These are phyloP conservation scores for Metopia argyrocephala DNA, from an alignment of 2,888 invertebrate genomes.

Conservation along the genomic window DNA sequence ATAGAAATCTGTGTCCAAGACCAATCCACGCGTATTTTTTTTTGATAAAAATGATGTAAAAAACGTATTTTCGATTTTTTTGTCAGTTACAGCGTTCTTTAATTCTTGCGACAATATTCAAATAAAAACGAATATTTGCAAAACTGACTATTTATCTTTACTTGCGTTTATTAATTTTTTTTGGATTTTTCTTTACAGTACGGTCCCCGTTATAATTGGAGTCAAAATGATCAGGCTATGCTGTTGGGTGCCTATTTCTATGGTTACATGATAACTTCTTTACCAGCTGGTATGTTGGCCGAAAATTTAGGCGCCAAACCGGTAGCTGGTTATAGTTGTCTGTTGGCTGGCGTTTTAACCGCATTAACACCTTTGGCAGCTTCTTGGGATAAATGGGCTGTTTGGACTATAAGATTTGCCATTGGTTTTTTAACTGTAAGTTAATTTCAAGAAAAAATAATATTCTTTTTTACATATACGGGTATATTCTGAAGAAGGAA, in stretches of 20 bases:
- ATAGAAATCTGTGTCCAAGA: too few relatives aligned
- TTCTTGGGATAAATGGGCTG: conserved; percentile 80
- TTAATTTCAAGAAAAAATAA: conserved; percentile 47
- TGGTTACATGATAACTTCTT: conserved; percentile 84
- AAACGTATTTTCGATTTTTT: too few relatives aligned
- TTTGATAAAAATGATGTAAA: too few relatives aligned
- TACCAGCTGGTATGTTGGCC: conserved; percentile 83
- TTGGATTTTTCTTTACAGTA: conserved; percentile 73
- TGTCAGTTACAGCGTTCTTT: too few relatives aligned
- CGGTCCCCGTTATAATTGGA: conserved; percentile 81
- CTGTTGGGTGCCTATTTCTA: conserved; percentile 85
- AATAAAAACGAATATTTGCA: too few relatives aligned
- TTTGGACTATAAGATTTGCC: conserved; percentile 81
- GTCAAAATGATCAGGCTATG: conserved; percentile 81
- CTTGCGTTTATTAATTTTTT: neutral
- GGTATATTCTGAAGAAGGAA: too few relatives aligned
- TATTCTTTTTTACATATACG: neutral
- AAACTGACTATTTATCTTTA: too few relatives aligned
- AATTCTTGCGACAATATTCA: too few relatives aligned
- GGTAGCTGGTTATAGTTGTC: conserved; percentile 80
- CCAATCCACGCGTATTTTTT: too few relatives aligned
- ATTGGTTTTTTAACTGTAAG: conserved; percentile 83
- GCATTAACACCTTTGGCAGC: conserved; percentile 82
- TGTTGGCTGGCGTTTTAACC: conserved; percentile 80
- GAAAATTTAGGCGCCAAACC: conserved; percentile 83